Percentiles rank a stretch among this genome's conserved stretches.
Evolutionary conservation across 1,140 invertebrate genomes (phyloP).

Genomic region (Ips nitidus): DNA sequence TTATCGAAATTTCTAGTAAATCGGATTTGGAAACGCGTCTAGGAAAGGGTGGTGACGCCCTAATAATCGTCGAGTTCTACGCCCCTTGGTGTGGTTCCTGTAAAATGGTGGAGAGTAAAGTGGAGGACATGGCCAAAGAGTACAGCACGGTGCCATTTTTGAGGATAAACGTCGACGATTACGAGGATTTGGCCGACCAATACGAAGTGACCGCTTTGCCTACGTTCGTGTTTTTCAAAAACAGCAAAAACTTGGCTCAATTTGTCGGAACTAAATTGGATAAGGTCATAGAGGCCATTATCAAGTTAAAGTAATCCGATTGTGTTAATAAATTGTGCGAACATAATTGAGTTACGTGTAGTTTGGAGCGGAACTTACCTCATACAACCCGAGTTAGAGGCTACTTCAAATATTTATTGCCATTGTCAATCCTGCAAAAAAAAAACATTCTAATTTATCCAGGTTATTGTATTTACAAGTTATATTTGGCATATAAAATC

Average conservation of each 20-base stretch:
- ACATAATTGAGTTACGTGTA: neutral
- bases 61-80: conserved; percentile 8
- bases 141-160: neutral
- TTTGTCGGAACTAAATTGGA: conserved; percentile 12
- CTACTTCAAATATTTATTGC: conserved; percentile 1
- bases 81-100: conserved; percentile 19
- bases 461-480: too few species aligned
- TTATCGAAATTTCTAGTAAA: neutral
- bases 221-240: conserved; percentile 9
- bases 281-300: conserved; percentile 8
- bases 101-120: conserved; percentile 9
- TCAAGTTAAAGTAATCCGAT: conserved; percentile 12
- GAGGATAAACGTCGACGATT: conserved; percentile 7
- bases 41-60: neutral
- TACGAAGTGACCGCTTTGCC: conserved; percentile 12
- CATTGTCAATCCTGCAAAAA: neutral
- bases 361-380: conserved; percentile 1
- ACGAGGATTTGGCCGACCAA: conserved; percentile 9
- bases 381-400: neutral
- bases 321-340: neutral
- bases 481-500: neutral
- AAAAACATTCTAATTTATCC: neutral
- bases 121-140: conserved; percentile 4
- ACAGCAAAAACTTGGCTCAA: neutral
- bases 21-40: neutral